phyloP scores from a whole-genome alignment of 2,888 invertebrate genomes.

The Heteromyza rotundicornis region DNA sequence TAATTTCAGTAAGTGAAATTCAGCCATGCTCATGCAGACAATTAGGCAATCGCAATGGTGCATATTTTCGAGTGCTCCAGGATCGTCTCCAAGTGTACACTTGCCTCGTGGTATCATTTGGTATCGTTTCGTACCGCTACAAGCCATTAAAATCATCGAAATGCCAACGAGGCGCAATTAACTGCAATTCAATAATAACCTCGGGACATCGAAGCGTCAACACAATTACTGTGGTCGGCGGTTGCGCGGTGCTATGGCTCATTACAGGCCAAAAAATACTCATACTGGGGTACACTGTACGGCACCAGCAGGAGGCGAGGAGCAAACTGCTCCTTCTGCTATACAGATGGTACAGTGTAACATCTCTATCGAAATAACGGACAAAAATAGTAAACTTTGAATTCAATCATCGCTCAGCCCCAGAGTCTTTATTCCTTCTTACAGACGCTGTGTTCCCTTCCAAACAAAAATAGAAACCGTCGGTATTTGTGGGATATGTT shows the following conservation, averaged over 20 bases:
- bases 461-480: too few relatives aligned
- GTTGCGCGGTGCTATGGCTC: background rate
- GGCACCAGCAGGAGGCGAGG: too few relatives aligned
- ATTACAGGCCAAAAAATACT: background rate
- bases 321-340: too few relatives aligned
- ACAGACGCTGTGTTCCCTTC: too few relatives aligned
- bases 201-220: background rate
- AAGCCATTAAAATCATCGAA: conserved; percentile 49
- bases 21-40: background rate
- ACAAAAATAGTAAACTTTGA: too few relatives aligned
- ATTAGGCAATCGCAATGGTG: background rate
- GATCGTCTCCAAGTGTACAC: too few relatives aligned
- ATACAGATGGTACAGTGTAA: too few relatives aligned
- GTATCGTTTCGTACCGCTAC: background rate
- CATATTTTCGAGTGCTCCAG: background rate
- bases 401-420: too few relatives aligned
- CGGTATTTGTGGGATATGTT: too few relatives aligned
- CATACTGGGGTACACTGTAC: background rate
- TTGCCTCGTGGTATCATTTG: too few relatives aligned
- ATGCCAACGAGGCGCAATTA: conserved; percentile 47
- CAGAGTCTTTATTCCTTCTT: too few relatives aligned
- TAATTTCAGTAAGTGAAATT: conserved; percentile 33
- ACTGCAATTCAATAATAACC: conserved; percentile 45
- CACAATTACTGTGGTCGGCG: background rate
- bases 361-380: too few relatives aligned